These are phyloP conservation scores for Drosophila siamana DNA, from an alignment of 2,888 invertebrate species.

Conservation along the genomic window DNA sequence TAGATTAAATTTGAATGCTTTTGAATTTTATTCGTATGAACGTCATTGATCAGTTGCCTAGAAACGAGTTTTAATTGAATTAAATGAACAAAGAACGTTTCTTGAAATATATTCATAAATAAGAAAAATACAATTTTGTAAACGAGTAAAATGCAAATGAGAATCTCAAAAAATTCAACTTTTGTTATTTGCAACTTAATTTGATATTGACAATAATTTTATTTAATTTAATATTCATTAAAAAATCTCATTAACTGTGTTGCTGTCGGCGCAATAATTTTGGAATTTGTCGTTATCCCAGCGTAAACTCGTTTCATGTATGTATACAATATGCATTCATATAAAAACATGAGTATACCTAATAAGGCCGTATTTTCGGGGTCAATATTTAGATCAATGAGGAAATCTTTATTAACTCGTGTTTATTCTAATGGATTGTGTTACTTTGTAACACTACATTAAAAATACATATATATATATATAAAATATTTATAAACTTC, in stretches of 20 bases:
- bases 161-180: slow-evolving; percentile 19
- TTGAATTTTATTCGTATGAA: background rate
- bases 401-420: background rate
- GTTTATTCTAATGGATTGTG: background rate
- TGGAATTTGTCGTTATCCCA: background rate
- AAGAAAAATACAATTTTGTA: slow-evolving; percentile 11
- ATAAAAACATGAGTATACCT: background rate
- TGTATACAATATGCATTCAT: background rate
- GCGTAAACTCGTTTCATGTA: slow-evolving; percentile 25
- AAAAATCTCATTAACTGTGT: slow-evolving; percentile 13
- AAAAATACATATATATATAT: too few species aligned
- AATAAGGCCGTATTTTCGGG: background rate
- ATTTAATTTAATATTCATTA: slow-evolving; percentile 28
- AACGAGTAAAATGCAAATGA: slow-evolving; percentile 10
- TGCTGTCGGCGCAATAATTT: background rate
- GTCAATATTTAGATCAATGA: background rate
- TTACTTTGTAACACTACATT: too few species aligned
- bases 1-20: background rate
- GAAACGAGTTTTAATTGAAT: background rate
- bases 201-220: slow-evolving; percentile 42
- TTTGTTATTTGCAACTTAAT: slow-evolving; percentile 66
- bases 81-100: background rate
- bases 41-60: background rate
- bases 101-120: slow-evolving; percentile 7
- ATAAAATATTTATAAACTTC: too few species aligned